A percentile compares a stretch with the other conserved stretches of the same genome.
Evolutionary conservation across 2,888 invertebrate genomes (phyloP).

Genomic region (Agapostemon virescens): DNA sequence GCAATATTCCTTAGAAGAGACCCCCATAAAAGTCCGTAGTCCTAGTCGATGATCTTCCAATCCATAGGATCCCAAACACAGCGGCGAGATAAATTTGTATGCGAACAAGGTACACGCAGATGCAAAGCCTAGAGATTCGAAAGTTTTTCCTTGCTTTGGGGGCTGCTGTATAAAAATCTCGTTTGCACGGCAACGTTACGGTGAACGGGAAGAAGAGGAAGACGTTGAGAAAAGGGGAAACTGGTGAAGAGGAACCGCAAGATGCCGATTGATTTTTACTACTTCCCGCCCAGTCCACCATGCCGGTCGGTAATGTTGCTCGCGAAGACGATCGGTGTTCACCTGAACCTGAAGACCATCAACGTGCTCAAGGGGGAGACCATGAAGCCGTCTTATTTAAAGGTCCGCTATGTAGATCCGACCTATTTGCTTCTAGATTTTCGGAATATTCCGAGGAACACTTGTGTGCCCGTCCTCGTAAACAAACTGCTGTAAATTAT

Average conservation of each 20-base stretch:
- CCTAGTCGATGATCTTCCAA: slow-evolving; percentile 37
- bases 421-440: background rate
- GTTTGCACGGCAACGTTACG: slow-evolving; percentile 46
- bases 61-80: slow-evolving; percentile 36
- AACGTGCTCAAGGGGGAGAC: slow-evolving; percentile 85
- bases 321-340: slow-evolving; percentile 85
- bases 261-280: slow-evolving; percentile 84
- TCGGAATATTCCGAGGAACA: background rate
- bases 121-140: slow-evolving; percentile 51
- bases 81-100: slow-evolving; percentile 51
- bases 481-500: background rate
- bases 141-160: slow-evolving; percentile 48
- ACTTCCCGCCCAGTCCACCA: slow-evolving; percentile 85
- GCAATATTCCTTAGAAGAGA: slow-evolving; percentile 9
- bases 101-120: slow-evolving; percentile 30
- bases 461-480: background rate
- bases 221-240: background rate
- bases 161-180: slow-evolving; percentile 62
- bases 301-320: slow-evolving; percentile 85
- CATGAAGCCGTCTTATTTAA: slow-evolving; percentile 85
- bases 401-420: slow-evolving; percentile 80
- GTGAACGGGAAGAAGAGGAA: background rate
- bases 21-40: slow-evolving; percentile 34
- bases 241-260: slow-evolving; percentile 12
- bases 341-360: slow-evolving; percentile 85